These are phyloP conservation scores for Ormyrus labotus DNA, from an alignment of 2,888 invertebrate genomes.

Conservation along the genomic window DNA sequence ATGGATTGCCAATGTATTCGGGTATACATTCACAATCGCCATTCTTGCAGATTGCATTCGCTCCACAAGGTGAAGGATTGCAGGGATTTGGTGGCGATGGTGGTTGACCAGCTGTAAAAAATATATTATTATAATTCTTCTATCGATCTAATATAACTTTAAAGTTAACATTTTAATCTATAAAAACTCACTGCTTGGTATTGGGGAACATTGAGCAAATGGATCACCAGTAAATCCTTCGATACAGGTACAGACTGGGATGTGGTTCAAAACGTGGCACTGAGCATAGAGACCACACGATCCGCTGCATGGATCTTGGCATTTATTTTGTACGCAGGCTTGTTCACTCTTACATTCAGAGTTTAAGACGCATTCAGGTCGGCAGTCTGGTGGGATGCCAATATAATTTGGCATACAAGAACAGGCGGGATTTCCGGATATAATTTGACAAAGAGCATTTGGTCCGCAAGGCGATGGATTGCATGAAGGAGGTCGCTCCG, in stretches of 20 bases:
- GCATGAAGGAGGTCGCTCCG: conserved; percentile 85
- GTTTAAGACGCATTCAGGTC: conserved; percentile 88
- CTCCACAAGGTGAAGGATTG: conserved; percentile 84
- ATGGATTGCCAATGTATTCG: conserved; percentile 85
- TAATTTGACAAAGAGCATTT: conserved; percentile 87
- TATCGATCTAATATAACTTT: background rate
- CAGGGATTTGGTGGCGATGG: conserved; percentile 73
- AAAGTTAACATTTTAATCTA: background rate
- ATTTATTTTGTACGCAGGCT: conserved; percentile 87
- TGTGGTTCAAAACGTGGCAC: conserved; percentile 87
- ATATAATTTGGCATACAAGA: conserved; percentile 87
- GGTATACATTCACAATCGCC: conserved; percentile 85
- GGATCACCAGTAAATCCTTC: conserved; percentile 89
- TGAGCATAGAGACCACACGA: conserved; percentile 88
- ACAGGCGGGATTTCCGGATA: conserved; percentile 85
- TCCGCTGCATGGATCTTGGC: conserved; percentile 89
- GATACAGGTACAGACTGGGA: conserved; percentile 88
- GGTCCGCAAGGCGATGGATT: conserved; percentile 90
- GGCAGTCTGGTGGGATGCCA: conserved; percentile 87
- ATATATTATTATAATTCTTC: background rate
- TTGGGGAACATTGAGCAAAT: conserved; percentile 81
- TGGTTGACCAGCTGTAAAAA: conserved; percentile 19
- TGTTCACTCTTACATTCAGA: conserved; percentile 87
- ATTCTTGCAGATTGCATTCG: conserved; percentile 84
- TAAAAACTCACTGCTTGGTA: conserved; percentile 61